These are phyloP conservation scores for Acipenser oxyrinchus DNA, from an alignment of 2,797 vertebrate genomes.

Conservation along the genomic window DNA sequence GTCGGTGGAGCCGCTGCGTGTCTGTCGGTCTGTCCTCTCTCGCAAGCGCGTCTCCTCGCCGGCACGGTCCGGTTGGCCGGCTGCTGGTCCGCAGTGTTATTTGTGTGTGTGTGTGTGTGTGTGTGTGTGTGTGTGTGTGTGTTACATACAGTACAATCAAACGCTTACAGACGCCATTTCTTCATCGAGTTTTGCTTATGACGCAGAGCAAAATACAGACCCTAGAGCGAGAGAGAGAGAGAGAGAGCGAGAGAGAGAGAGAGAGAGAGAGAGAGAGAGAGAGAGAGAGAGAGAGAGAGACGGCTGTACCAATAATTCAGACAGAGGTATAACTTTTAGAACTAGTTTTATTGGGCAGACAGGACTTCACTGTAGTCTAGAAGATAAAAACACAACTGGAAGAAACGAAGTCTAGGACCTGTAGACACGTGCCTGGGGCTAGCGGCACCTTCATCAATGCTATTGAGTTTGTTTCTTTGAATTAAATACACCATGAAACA, in stretches of 20 bases:
- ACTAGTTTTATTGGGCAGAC: too few species aligned
- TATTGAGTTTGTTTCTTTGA: too few species aligned
- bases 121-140: not conserved
- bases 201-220: constrained; percentile 75
- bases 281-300: too few species aligned
- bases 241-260: constrained; percentile 54
- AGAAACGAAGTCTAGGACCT: too few species aligned
- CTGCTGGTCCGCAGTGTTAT: not conserved
- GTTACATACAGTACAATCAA: constrained; percentile 53
- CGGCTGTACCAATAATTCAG: too few species aligned
- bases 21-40: not conserved
- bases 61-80: not conserved
- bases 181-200: constrained; percentile 65
- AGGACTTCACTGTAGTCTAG: too few species aligned
- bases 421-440: too few species aligned
- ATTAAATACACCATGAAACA: too few species aligned
- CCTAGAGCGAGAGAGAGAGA: constrained; percentile 25
- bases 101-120: too few species aligned
- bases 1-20: not conserved
- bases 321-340: too few species aligned
- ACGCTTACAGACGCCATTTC: constrained; percentile 71
- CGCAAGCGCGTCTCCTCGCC: not conserved
- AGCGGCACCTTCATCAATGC: too few species aligned
- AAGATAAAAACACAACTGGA: too few species aligned
- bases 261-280: constrained; percentile 18